Base-by-base conservation (phyloP, 1,140 invertebrate genomes). In the Leptonema lineaticorne region DNA sequence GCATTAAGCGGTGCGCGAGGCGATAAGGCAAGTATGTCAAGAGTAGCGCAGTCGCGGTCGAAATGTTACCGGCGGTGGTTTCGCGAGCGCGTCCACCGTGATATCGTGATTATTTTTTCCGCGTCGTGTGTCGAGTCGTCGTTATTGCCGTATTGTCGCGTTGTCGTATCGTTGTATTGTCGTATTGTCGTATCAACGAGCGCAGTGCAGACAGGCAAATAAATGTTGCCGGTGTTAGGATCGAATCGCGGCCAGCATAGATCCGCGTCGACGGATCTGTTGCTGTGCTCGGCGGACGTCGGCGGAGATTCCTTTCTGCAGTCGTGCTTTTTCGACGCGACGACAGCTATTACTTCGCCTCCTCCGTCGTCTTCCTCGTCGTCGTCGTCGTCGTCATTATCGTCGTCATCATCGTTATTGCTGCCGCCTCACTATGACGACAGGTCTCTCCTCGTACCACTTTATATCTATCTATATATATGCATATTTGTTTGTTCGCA, bases 261-360 rank as follows among this genome's bases (percentile, higher is more conserved):
- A n/a, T 33, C 29, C 46, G 11, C 18, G 14, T 20, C 46, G 7
- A 26, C 14, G 24, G 24, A 7, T 46, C 24, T 53, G 50, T 58
- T 66, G 14, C 56, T 64, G 7, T 71, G 66, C 63, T 62, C 69
- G 18, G 69, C 69, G 26, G 69, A 68, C 24, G 69, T 71, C n/a
- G 69, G 62, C 50, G 69, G 56, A 8, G 69, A 60, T 22, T 46
- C 62, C 22, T 65, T 64, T 56, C 66, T 71, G n/a, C 66, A 60
- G 14, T 53, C 53, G 4, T 71, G 63, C 41, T 71, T 71, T 18
- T 22, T 48, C 6, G 16, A 48, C 14, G 16, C 50, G 20, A 26
- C 22, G 50, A 53, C 46, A 50, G n/a, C 30, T 6, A 5, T 11
- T 6, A 33, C 30, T 33, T 11, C 30, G 11, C 5, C 30, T 33